A percentile compares a stretch with the other conserved stretches of the same genome.
phyloP scores from a whole-genome alignment of 2,888 invertebrate genomes.

The Anticlea derivata region DNA sequence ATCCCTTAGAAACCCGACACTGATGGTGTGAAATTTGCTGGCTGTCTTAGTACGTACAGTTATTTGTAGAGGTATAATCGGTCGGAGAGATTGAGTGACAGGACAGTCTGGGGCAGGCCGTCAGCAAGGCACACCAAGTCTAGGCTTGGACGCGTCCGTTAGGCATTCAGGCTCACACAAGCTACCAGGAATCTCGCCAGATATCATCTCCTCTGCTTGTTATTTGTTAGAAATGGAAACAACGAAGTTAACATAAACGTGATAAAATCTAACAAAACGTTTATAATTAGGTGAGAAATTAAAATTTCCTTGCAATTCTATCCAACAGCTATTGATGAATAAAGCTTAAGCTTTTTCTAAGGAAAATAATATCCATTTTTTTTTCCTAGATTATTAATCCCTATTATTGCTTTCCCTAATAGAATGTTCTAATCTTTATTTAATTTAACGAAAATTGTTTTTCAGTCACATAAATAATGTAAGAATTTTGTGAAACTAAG shows the following conservation, averaged over 20 bases:
- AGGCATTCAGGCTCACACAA: conserved; percentile 71
- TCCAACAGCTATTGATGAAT: neutral
- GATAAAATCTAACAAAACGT: conserved; percentile 8
- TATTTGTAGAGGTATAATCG: conserved; percentile 65
- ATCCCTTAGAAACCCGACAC: conserved; percentile 16
- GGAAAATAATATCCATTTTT: too few relatives aligned
- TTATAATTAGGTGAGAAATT: neutral
- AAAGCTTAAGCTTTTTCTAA: too few relatives aligned
- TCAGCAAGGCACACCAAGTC: conserved; percentile 54
- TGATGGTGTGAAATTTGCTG: conserved; percentile 53
- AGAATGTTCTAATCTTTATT: too few relatives aligned
- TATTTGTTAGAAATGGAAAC: conserved; percentile 56
- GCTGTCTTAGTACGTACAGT: conserved; percentile 57
- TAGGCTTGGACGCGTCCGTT: conserved; percentile 65
- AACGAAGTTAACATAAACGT: conserved; percentile 28
- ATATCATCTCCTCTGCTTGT: conserved; percentile 66
- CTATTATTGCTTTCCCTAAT: too few relatives aligned
- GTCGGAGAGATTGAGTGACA: conserved; percentile 69
- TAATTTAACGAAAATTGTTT: too few relatives aligned
- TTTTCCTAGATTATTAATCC: too few relatives aligned
- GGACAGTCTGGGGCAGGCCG: conserved; percentile 55
- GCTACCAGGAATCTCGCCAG: conserved; percentile 70
- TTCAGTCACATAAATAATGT: too few relatives aligned
- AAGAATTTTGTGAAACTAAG: too few relatives aligned
- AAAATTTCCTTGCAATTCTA: neutral